Conservation (phyloP, 2,113 vertebrate genomes). For the Pteruthius melanotis region DNA sequence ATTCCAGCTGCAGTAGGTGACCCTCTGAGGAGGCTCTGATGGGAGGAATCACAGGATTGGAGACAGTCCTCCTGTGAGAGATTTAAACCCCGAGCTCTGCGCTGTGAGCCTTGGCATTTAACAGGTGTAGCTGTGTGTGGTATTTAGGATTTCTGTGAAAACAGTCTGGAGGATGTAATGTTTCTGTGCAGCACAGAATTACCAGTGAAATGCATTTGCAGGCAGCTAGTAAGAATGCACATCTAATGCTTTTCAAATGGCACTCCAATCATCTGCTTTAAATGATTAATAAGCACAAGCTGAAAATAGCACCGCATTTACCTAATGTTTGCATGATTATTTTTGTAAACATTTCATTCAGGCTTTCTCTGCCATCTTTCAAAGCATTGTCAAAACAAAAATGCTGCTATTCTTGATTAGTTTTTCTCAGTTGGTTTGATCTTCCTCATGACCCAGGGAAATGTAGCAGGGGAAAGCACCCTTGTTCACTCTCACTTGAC, state of each 20-base stretch:
- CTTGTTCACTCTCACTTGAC: background rate
- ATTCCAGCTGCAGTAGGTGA: background rate
- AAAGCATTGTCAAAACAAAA: slow-evolving; percentile 27
- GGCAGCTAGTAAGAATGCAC: background rate
- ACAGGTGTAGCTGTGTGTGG: background rate
- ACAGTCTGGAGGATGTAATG: background rate
- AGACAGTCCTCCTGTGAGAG: background rate
- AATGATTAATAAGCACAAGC: slow-evolving; percentile 59
- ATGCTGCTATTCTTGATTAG: background rate
- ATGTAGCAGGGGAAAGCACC: background rate
- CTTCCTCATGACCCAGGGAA: background rate
- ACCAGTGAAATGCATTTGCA: background rate
- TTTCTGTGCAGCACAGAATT: background rate
- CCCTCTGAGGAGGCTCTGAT: background rate
- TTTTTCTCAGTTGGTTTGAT: slow-evolving; percentile 19
- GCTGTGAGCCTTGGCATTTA: background rate
- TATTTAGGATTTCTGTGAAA: background rate
- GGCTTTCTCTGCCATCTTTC: slow-evolving; percentile 19
- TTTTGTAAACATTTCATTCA: slow-evolving; percentile 41
- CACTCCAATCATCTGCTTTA: slow-evolving; percentile 31
- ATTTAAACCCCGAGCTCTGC: background rate
- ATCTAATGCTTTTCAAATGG: slow-evolving; percentile 13
- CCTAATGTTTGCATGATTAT: slow-evolving; percentile 44
- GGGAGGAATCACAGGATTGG: accelerated
- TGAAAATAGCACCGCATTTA: slow-evolving; percentile 49